These are phyloP conservation scores for Drosophila buzzatii DNA, from an alignment of 2,888 invertebrate species.

Conservation along the genomic window DNA sequence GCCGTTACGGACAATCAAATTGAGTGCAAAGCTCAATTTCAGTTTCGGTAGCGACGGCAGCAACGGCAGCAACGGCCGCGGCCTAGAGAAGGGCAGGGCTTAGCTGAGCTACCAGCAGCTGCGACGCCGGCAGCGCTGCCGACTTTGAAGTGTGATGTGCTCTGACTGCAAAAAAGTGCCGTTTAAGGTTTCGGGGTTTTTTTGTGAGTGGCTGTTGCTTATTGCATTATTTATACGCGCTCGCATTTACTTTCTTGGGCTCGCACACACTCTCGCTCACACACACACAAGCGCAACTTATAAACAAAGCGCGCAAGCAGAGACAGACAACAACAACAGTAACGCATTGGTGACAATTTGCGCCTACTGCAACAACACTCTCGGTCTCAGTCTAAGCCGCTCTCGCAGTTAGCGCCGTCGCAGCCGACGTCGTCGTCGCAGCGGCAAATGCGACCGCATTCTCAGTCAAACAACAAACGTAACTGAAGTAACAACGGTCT, in stretches of 20 bases:
- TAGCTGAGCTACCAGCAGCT: constrained; percentile 6
- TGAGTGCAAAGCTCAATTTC: constrained; percentile 72
- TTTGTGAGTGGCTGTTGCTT: constrained; percentile 44
- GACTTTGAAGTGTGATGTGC: constrained; percentile 66
- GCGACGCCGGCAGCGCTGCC: constrained; percentile 28
- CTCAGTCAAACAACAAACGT: constrained; percentile 78
- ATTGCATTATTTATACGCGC: constrained; percentile 74
- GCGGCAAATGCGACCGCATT: constrained; percentile 63
- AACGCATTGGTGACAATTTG: constrained; percentile 66
- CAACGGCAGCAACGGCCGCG: constrained; percentile 40
- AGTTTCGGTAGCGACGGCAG: constrained; percentile 47
- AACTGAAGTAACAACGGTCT: constrained; percentile 73
- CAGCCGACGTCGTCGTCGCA: constrained; percentile 23
- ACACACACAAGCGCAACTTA: constrained; percentile 27
- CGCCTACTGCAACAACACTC: constrained; percentile 65
- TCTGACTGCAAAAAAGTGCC: constrained; percentile 78
- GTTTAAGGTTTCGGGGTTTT: constrained; percentile 70
- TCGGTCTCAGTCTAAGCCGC: constrained; percentile 49
- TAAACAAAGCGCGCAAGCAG: constrained; percentile 58
- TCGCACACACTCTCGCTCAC: constrained; percentile 31
- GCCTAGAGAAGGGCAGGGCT: constrained; percentile 54
- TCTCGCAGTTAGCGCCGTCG: constrained; percentile 47
- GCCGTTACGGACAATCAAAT: constrained; percentile 53
- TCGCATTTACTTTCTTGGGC: constrained; percentile 50
- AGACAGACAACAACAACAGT: constrained; percentile 29